Conservation (phyloP, 1,140 invertebrate genomes). For the Drosophila miranda region DNA sequence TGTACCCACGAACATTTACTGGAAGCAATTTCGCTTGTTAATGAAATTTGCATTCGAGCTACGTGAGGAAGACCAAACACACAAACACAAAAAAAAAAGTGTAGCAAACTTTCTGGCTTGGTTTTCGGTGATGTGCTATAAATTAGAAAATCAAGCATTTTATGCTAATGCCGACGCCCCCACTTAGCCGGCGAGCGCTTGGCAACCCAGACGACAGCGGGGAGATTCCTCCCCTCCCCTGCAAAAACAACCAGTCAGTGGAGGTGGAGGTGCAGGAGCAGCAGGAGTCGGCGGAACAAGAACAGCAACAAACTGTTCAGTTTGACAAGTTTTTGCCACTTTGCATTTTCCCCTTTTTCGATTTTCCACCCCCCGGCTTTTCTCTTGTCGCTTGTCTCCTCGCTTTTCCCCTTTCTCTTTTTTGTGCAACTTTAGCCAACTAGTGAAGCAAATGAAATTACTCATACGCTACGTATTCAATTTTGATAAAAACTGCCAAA, state of each 20-base stretch:
- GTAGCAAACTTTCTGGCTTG: constrained; percentile 53
- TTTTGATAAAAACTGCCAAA: constrained; percentile 63
- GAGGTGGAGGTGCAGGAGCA: no score
- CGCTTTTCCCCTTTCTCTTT: constrained; percentile 9
- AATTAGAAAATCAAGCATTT: constrained; percentile 80
- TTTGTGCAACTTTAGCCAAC: constrained; percentile 49
- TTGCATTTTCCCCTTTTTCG: constrained; percentile 61
- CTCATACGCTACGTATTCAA: constrained; percentile 76
- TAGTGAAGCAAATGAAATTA: constrained; percentile 73
- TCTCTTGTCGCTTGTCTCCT: constrained; percentile 10
- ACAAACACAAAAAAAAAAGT: constrained; percentile 37
- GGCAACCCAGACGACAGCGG: constrained; percentile 25
- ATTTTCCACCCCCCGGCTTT: constrained; percentile 31
- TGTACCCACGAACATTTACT: constrained; percentile 42
- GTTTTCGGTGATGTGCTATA: constrained; percentile 75
- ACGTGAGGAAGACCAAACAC: constrained; percentile 48
- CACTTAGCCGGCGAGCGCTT: constrained; percentile 27
- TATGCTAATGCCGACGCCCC: constrained; percentile 70
- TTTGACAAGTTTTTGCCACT: constrained; percentile 77
- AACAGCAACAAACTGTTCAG: constrained; percentile 42
- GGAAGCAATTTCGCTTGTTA: constrained; percentile 74
- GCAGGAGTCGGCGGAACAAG: background rate
- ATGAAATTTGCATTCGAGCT: constrained; percentile 80
- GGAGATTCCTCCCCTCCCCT: background rate
- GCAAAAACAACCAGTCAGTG: constrained; percentile 1